Evolutionary conservation across 2,797 vertebrate genomes (phyloP), one percentile per base, ranked within the genome.

Genomic region (Myotis planiceps): DNA sequence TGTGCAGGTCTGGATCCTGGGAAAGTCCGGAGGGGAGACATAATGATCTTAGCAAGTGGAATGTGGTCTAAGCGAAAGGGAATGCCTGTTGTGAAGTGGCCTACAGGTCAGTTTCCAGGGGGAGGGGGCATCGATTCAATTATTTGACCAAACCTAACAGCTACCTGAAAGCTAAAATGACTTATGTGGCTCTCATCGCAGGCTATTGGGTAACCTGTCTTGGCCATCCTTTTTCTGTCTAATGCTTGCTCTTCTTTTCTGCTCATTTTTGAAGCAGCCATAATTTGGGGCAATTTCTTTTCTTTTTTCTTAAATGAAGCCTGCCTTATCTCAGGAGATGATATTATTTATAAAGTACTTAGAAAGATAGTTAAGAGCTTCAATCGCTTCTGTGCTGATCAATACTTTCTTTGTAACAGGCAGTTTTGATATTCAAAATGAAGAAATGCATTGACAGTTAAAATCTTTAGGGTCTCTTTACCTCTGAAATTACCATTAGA

Each of bases 251-350:
- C 5, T 63, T 32, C 66, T 68, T 60, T 68, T 60, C 18, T 7
- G n/a, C 15, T 83, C n/a, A 15, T n/a, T 78, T 65, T 74, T 72
- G 42, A 21, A 80, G 69, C 53, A 88, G 55, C n/a, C 47, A 63
- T 18, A 95, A 72, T 84, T 88, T 58, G 13, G n/a, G 68, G 34
- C 4, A 65, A 82, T 80, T 96, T 76, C 18, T 78, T 74, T 86
- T 94, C 68, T 71, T 47, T 90, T 27, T 84, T 65, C 66, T 85
- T n/a, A 94, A 92, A 92, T 55, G 74, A 88, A 95, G 23, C 42
- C 27, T 93, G 13, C 8, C 60, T 79, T 65, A 60, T 85, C 25
- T 65, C 53, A 69, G 47, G 90, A 32, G 55, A 29, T 81, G 78
- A 45, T 25, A 69, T 66, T 78, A 69, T 92, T 95, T 84, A 90